phyloP scores from a whole-genome alignment of 2,113 vertebrate species.

The Dipodomys spectabilis region DNA sequence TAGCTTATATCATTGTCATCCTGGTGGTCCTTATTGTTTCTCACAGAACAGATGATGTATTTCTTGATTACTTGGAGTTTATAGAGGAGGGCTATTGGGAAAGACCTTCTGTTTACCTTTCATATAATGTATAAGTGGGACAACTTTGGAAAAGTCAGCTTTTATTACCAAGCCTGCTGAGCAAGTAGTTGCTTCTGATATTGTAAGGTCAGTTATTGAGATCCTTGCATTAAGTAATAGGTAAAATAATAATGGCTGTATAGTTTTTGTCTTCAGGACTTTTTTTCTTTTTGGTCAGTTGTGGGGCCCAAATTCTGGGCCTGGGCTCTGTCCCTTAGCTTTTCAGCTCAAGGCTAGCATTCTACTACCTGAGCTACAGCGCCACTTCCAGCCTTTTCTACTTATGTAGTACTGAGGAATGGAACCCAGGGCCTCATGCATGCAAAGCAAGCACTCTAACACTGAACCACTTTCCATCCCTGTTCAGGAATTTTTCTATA shows the following conservation, averaged over 20 bases:
- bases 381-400: too few species aligned
- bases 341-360: too few species aligned
- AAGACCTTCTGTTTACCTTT: not conserved
- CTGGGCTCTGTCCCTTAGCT: too few species aligned
- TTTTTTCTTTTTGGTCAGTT: too few species aligned
- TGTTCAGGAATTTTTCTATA: not conserved
- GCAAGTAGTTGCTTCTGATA: not conserved
- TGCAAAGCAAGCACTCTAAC: too few species aligned
- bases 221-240: not conserved
- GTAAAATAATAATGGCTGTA: not conserved
- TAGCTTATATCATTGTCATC: not conserved
- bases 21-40: not conserved
- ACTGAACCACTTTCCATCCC: too few species aligned
- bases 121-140: not conserved
- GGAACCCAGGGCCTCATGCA: too few species aligned
- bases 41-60: not conserved
- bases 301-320: too few species aligned
- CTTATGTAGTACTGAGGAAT: too few species aligned
- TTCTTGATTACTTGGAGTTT: not conserved
- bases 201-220: not conserved
- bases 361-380: too few species aligned
- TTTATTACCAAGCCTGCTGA: not conserved
- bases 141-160: not conserved
- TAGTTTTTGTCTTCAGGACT: slow-evolving; percentile 17
- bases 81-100: not conserved